Base-by-base conservation (phyloP, 2,888 invertebrate genomes). In the Epinotia demarniana region DNA sequence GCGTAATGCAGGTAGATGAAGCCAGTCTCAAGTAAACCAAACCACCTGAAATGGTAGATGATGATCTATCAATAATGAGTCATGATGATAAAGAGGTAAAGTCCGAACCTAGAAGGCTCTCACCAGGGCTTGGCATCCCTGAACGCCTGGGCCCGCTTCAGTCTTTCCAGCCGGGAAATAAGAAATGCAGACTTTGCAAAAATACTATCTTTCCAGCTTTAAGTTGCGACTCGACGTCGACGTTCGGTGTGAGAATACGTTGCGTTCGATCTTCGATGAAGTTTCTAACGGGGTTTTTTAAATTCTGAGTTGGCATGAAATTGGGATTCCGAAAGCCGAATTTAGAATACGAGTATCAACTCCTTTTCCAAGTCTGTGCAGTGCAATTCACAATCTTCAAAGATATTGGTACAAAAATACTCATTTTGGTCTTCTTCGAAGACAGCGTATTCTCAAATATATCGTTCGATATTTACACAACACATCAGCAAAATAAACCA, bases 71-170 rank as follows among this genome's bases (percentile, higher is more conserved):
- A 87, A 84, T 83, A 80, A 83, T 80, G 83, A 79, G 75, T 75
- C 80, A 82, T 84, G 83, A 81, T 84, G 85, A 86, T 84, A 83
- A 83, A 87, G 81, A 81, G 80, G 81, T 91, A 92, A 92, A 92
- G 84, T 92, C 87, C 93, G 93, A 94, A 94, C 94, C 93, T 94
- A 94, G 89, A 89, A 89, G 92, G 94, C 91, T 93, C 94, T 94
- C 94, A 94, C 94, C 94, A 94, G 93, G 94, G 94, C 92, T 93
- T 94, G 85, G 94, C 91, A 92, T 94, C 94, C 94, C 94, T 93
- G 92, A 91, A 92, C 90, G 93, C 94, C 90, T 92, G 92, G 85
- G 94, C 93, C 90, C 94, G 92, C 89, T 92, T 94, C 92, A 93
- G 93, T 91, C 94, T 94, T 88, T 88, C 89, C 91, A 92, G 93